Conservation (phyloP, 1,140 invertebrate genomes). For the Cotesia vestalis region DNA sequence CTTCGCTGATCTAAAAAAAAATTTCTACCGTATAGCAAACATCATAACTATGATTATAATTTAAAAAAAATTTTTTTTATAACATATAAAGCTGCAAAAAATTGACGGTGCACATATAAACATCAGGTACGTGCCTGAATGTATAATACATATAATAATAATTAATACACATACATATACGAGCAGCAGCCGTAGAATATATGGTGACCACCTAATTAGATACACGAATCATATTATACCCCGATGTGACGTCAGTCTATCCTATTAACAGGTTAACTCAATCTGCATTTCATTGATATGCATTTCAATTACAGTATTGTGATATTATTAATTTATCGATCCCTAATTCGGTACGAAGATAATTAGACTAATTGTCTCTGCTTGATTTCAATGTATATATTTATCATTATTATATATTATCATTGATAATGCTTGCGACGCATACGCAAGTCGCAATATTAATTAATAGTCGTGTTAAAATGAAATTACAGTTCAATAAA, state of each 20-base stretch:
- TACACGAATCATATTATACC: constrained; percentile 32
- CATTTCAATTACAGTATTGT: constrained; percentile 22
- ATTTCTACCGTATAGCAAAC: too few relatives aligned
- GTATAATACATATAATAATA: too few relatives aligned
- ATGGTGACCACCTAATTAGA: constrained; percentile 34
- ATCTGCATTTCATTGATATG: constrained; percentile 38
- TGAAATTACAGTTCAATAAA: too few relatives aligned
- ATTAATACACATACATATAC: not conserved
- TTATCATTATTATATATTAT: not conserved
- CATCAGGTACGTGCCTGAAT: too few relatives aligned
- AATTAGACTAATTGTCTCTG: constrained; percentile 12
- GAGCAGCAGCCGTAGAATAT: not conserved
- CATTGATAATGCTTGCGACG: too few relatives aligned
- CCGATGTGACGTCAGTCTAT: constrained; percentile 29
- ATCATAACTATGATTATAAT: too few relatives aligned
- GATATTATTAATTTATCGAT: constrained; percentile 26
- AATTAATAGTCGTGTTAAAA: too few relatives aligned
- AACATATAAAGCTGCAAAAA: too few relatives aligned
- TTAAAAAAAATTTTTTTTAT: too few relatives aligned
- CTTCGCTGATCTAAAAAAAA: too few relatives aligned
- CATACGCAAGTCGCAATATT: too few relatives aligned
- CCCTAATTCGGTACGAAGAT: not conserved
- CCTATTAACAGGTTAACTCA: constrained; percentile 34
- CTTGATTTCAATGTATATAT: constrained; percentile 1
- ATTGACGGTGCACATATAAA: too few relatives aligned